Base-by-base conservation (phyloP, 2,888 invertebrate genomes). In the Sinelater perroti region DNA sequence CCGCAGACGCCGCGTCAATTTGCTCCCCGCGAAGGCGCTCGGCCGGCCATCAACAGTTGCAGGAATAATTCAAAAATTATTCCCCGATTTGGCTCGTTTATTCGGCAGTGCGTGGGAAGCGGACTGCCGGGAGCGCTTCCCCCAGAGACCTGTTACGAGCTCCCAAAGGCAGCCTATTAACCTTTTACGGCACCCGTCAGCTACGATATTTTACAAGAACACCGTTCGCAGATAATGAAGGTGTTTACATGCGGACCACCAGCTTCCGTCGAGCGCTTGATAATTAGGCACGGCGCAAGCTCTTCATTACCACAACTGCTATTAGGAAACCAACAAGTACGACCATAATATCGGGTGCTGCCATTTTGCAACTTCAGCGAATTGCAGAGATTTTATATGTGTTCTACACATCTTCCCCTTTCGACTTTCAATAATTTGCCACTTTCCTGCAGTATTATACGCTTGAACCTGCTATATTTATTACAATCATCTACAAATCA, bases 221-320 rank as follows among this genome's bases (percentile, higher is more conserved):
- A 64, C 61, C 63, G 60, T 67, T 63, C 60, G 63, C 64, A 67
- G 65, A 70, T 76, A 76, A 76, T 74, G 75, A 75, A 73, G 74
- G 71, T 74, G 74, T 76, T 76, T 75, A 75, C 74, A 76, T 75
- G 75, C 74, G 71, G 72, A 70, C 68, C 71, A 67, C 60, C 64
- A 66, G 67, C 66, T 69, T 67, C 67, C 60, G 57, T 59, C 63
- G 65, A 68, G 67, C 70, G 69, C 66, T 66, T 67, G 71, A 72
- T 72, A 73, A 72, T 73, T 72, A 72, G 72, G 67, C 65, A 66
- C 60, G 61, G 49, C 61, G 55, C 50, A 58, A 64, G 60, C 64
- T 65, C 69, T 66, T 69, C 66, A 67, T 67, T 67, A 65, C 64
- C 64, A 56, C 51, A 56, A 53, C 53, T 51, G 24, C 53, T 47